Evolutionary conservation across 2,113 vertebrate genomes (phyloP).

Genomic region (Mustela nigripes): DNA sequence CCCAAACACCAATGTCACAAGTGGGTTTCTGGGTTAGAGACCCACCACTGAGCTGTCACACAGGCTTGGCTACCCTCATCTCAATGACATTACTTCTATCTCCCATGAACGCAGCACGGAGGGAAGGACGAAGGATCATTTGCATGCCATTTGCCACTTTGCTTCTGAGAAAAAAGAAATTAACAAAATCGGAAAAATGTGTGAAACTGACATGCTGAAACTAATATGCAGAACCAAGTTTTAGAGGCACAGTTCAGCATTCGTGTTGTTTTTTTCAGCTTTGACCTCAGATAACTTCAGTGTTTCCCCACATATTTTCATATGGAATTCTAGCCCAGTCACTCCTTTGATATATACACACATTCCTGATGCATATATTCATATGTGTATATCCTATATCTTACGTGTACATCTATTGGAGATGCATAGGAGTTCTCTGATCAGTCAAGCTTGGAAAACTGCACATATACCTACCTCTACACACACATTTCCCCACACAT

Average conservation of each 20-base stretch:
- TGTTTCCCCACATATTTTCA: not conserved
- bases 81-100: not conserved
- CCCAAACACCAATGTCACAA: slow-evolving; percentile 19
- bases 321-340: not conserved
- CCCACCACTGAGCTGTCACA: not conserved
- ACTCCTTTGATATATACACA: not conserved
- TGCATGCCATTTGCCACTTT: slow-evolving; percentile 70
- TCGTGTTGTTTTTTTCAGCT: slow-evolving; percentile 35
- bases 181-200: slow-evolving; percentile 69
- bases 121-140: not conserved
- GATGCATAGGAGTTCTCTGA: not conserved
- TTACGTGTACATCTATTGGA: not conserved
- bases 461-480: not conserved
- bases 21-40: slow-evolving; percentile 59
- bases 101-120: not conserved
- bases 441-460: not conserved
- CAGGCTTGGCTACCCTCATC: not conserved
- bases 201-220: slow-evolving; percentile 75
- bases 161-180: slow-evolving; percentile 78
- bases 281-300: slow-evolving; percentile 71
- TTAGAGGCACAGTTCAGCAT: slow-evolving; percentile 51
- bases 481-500: not conserved
- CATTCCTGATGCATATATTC: not conserved
- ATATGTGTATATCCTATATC: not conserved
- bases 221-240: slow-evolving; percentile 60